Percentiles rank a stretch among this genome's conserved stretches.
Conservation (phyloP, 2,888 invertebrate genomes). For the Ditylenchus weischeri region DNA sequence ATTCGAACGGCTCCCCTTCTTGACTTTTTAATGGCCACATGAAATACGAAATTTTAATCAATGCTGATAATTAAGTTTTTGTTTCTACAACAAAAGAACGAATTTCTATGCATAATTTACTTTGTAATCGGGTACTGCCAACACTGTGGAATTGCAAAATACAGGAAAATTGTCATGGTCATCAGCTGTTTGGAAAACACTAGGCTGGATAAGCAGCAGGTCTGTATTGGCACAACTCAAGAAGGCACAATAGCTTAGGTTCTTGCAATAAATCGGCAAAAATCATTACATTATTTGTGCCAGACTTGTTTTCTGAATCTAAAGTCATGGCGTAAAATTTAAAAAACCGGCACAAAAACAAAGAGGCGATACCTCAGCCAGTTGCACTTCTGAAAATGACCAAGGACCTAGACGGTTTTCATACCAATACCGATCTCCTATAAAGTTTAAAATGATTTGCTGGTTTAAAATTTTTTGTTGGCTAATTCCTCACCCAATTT, state of each 20-base stretch:
- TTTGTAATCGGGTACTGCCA: conserved; percentile 38
- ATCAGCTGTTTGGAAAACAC: conserved; percentile 49
- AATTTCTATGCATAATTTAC: too few relatives aligned
- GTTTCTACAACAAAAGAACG: too few relatives aligned
- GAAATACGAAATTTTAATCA: too few relatives aligned
- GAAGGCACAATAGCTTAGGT: too few relatives aligned
- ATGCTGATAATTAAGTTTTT: too few relatives aligned
- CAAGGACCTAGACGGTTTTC: conserved; percentile 57
- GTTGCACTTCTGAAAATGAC: conserved; percentile 52
- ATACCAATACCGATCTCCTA: conserved; percentile 60
- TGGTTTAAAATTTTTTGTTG: background rate
- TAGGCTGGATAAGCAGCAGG: conserved; percentile 43
- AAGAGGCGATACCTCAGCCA: conserved; percentile 35
- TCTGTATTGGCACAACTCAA: conserved; percentile 55
- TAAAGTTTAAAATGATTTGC: conserved; percentile 18
- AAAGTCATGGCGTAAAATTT: too few relatives aligned
- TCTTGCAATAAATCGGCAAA: too few relatives aligned
- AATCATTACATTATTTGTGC: conserved; percentile 29
- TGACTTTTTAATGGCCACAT: too few relatives aligned
- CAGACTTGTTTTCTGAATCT: conserved; percentile 50
- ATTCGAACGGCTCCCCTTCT: too few relatives aligned
- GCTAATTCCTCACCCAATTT: too few relatives aligned
- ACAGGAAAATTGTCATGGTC: conserved; percentile 43
- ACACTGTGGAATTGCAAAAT: conserved; percentile 30
- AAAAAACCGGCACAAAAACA: too few relatives aligned